Base-by-base conservation (phyloP, 2,797 vertebrate species). In the Pseudochromis fuscus region DNA sequence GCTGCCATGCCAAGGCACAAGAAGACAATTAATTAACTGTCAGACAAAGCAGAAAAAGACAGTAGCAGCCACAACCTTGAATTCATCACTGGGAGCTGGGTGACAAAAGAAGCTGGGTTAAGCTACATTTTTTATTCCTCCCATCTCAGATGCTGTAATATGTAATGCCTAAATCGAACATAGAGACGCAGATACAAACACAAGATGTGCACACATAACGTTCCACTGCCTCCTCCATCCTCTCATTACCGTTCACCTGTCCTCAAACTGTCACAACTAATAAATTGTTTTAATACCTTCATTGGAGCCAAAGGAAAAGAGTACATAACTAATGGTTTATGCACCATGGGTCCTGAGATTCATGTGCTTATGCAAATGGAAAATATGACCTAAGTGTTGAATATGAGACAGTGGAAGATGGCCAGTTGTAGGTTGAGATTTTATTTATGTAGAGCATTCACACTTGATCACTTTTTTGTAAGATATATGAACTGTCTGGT, bases 221-320 rank as follows among this genome's bases (percentile, higher is more conserved):
- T 86, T 82, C 74, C 83, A 68, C 31, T 45, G 37, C 16, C 25
- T 66, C 23, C 51, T 79, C 77, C 62, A 70, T 68, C 67, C 49
- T 74, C 56, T 70, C 49, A 67, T 56, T 72, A 77, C n/a, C 44
- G 33, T 35, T 35, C 64, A 72, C 67, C 72, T 79, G 59, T 83
- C 70, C 59, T 75, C 71, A 81, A 79, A 69, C 64, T 77, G 77
- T 63, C 81, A 72, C 16, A 35, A 27, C n/a, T 45, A 59, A 82
- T 78, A 75, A 52, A 82, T 77, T 59, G 35, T 45, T 67, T 25
- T 19, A 65, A 61, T 37, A 35, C 9, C 46, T 72, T 66, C 67
- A 46, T 67, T 9, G 13, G 27, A 61, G 63, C 61, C 50, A 75
- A 70, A 59, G n/a, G 49, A 15, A 64, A 72, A 42, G 57, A 33